Base-by-base conservation (phyloP, 1,140 invertebrate species). In the Drosophila guanche region DNA sequence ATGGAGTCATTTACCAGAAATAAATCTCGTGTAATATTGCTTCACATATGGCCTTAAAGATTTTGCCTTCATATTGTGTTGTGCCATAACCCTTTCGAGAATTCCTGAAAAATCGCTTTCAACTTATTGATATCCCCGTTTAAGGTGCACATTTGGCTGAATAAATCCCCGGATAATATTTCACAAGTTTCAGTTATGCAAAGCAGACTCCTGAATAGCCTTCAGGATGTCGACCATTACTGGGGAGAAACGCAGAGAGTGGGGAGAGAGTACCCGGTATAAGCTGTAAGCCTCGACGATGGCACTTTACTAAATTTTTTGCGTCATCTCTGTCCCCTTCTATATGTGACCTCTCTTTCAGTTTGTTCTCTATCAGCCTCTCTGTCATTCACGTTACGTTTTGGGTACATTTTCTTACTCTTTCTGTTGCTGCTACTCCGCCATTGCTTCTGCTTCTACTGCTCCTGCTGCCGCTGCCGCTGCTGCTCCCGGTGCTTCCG, bases 401-500 rank as follows among this genome's bases (percentile, higher is more conserved):
- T 37, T 4, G 10, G 57, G 27, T 63, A 48, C 43, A 25, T 47
- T 46, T 27, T 16, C 41, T 8, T 55, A 43, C 40, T 48, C 8
- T 16, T 14, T 60, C 56, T 40, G 37, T 42, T 53, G 16, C 23
- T 22, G 46, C 33, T 68, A 14, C 55, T 67, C 55, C 25, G 14
- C 22, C 8, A 29, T 41, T 70, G 56, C 46, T 69, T 20, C 12
- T 10, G 23, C 16, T 47, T 37, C 22, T 47, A 43, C 3, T 29
- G n/a, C 45, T 67, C 16, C 16, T 20, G 16, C 16, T 20, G 16
- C 16, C n/a, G n/a, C n/a, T n/a, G n/a, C 37, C 20, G n/a, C 12
- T 23, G 47, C 22, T 58, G 42, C 46, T 55, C 59, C 55, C 42
- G 41, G 43, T 45, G 73, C 63, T 78, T 86, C 83, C 81, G 83